Evolutionary conservation across 2,797 vertebrate species (phyloP), one percentile per base, ranked within the genome.

Genomic region (Coccyzus lansbergi): DNA sequence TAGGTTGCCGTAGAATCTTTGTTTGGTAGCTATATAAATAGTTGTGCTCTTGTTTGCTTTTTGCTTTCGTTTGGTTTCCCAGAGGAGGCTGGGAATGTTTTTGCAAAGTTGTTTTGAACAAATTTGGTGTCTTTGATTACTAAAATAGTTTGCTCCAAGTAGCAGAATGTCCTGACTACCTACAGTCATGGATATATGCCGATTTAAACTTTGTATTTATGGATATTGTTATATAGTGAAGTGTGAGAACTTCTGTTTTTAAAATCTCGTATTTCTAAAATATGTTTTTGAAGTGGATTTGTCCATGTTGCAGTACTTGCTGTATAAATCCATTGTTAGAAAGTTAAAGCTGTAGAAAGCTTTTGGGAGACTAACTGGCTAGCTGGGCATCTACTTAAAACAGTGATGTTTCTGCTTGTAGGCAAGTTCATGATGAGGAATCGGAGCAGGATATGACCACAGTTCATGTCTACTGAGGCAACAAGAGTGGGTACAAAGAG

Each of bases 101-200:
- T 95, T 90, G 42, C 52, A 91, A 77, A 60, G 77, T 87, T 85
- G 68, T 91, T 94, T 75, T 74, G 33, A 82, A 89, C 40, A 70
- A 85, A 77, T 7, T 60, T 71, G 25, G 15, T 81, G 24, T 71
- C 49, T 87, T 84, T 80, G 53, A 53, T 93, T 83, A 71, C 91
- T 80, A 68, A 91, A 93, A 83, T 77, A 93, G 36, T 71, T 88
- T 93, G 33, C 94, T 92, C 53, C 76, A 81, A 83, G 53, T 58
- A 95, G 76, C 40, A 77, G 71, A 92, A 71, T 59, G 31, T 80
- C 71, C 58, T 38, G 68, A 42, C 31, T 90, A 52, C 34, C 12
- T 83, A 19, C 34, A 52, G 38, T 52, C 4, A 4, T 59, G 25
- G 10, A 8, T 86, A 44, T 79, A 20, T 59, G 12, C 28, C 33